Evolutionary conservation across 2,113 vertebrate species (phyloP).

Genomic region (Menura novaehollandiae): DNA sequence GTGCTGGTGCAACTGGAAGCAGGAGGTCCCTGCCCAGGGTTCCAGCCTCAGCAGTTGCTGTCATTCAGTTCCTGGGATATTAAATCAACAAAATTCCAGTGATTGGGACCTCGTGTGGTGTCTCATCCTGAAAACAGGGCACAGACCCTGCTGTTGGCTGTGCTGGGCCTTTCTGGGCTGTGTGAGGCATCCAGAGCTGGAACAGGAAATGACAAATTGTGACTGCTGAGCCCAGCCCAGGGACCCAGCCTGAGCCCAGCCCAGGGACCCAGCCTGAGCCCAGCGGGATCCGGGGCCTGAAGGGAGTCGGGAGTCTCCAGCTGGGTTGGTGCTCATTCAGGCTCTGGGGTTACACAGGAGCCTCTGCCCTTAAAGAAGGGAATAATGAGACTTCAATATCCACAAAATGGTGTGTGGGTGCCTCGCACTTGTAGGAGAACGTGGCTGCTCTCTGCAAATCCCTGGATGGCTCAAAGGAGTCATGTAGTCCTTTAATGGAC

Average conservation of each 20-base stretch:
- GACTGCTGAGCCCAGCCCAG: not conserved
- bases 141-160: rapidly evolving
- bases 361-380: not conserved
- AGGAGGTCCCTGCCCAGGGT: not conserved
- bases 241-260: not conserved
- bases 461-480: not conserved
- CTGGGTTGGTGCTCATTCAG: not conserved
- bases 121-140: not conserved
- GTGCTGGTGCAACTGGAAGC: not conserved
- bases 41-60: not conserved
- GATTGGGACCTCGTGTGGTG: not conserved
- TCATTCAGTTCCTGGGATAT: not conserved
- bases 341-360: not conserved
- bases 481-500: not conserved
- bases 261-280: not conserved
- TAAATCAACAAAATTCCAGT: not conserved
- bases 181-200: not conserved
- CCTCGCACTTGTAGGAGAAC: not conserved
- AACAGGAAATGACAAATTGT: rapidly evolving
- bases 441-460: not conserved
- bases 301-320: not conserved
- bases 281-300: not conserved
- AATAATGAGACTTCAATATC: not conserved
- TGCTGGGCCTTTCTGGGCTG: not conserved
- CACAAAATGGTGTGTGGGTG: rapidly evolving